Base-by-base conservation (phyloP, 2,797 vertebrate species). In the Apogon talboti region DNA sequence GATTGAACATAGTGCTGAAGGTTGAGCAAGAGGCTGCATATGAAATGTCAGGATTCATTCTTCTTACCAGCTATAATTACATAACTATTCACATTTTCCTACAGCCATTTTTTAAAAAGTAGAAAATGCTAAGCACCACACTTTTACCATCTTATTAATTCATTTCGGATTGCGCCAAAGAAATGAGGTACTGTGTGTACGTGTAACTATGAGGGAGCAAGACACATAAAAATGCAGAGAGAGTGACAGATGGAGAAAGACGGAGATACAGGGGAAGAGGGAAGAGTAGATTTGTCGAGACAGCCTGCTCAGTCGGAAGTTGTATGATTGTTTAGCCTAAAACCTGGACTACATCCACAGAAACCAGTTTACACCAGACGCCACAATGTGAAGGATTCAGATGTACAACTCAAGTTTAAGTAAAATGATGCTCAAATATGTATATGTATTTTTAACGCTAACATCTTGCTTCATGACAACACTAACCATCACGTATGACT, bases 191-290 rank as follows among this genome's bases (percentile, higher is more conserved):
- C n/a, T 53, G 12, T 33, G 46, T 61, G 33, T 49, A 33, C 28
- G 65, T 51, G 42, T 37, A 16, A 24, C 53, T 66, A 28, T 37
- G 49, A 67, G 41, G 28, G 51, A 71, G 67, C 18, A 43, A 49
- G 54, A 76, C 30, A 50, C 51, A 71, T 73, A 83, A 84, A 78
- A 81, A 83, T 68, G 72, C 84, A 66, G 71, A 69, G 65, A 74
- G 68, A 79, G 59, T 85, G 85, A 89, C 89, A 91, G 89, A 91
- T 89, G 87, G 90, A 82, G 85, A 76, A 64, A 68, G 81, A 83
- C 78, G 38, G 66, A 82, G 73, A 57, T 40, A 59, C 62, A 28
- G 3, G 38, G 63, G 76, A 85, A 89, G 80, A 83, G 66, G 76
- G 88, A 77, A 68, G 78, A 87, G 78, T 83, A 83, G 60, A 82